Conservation (phyloP, 2,797 vertebrate species). For the Syncerus caffer region DNA sequence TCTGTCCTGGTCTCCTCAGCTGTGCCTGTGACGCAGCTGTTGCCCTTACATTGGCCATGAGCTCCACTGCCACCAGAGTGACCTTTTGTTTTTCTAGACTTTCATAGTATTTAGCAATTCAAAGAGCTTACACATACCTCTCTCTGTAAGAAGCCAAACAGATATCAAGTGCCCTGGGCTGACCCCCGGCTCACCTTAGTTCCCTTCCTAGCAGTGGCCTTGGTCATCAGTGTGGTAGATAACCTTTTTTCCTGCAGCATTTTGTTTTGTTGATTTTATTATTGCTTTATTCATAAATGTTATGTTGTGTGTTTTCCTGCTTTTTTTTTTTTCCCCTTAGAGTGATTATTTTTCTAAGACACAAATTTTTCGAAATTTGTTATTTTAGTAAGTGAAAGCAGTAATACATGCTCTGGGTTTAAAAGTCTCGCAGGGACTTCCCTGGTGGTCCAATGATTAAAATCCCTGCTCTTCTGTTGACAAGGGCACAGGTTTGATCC, state of each 20-base stretch:
- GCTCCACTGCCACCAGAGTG: accelerated
- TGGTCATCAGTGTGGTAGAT: neutral
- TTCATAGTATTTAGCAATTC: neutral
- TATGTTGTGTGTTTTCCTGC: neutral
- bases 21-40: neutral
- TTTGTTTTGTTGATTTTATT: neutral
- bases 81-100: neutral
- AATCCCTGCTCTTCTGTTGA: neutral
- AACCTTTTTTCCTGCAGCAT: neutral
- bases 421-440: neutral
- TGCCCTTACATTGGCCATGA: neutral
- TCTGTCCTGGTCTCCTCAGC: neutral
- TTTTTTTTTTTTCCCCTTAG: neutral
- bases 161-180: neutral
- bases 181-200: neutral
- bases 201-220: neutral
- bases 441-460: neutral
- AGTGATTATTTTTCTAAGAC: neutral
- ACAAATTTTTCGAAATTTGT: neutral
- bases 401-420: neutral
- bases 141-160: neutral
- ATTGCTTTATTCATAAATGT: neutral
- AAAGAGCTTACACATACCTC: neutral
- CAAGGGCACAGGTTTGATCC: neutral
- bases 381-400: slow-evolving; percentile 9